These are phyloP conservation scores for Teinopalpus imperialis DNA, from an alignment of 2,888 invertebrate species.

Conservation along the genomic window DNA sequence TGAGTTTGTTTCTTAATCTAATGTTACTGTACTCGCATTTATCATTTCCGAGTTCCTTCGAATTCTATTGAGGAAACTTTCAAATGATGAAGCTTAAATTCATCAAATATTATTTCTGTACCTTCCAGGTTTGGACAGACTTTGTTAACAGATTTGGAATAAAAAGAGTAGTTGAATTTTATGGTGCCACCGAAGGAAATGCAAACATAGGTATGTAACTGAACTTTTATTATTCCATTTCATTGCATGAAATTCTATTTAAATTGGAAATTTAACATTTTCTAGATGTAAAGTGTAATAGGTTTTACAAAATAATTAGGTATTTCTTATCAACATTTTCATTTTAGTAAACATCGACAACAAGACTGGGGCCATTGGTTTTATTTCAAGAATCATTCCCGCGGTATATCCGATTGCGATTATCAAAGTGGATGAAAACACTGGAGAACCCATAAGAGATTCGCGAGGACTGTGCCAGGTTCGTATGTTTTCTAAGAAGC, in stretches of 20 bases:
- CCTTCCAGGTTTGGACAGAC: constrained; percentile 91
- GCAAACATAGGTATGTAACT: constrained; percentile 90
- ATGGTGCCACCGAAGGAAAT: constrained; percentile 99
- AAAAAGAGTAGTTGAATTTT: constrained; percentile 94
- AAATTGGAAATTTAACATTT: no score
- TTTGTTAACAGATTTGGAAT: constrained; percentile 95
- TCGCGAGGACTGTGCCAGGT: constrained; percentile 91
- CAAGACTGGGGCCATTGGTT: constrained; percentile 97
- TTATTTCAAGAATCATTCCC: constrained; percentile 94
- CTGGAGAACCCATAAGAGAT: constrained; percentile 95
- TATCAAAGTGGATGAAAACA: constrained; percentile 93
- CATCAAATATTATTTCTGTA: no score
- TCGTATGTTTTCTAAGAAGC: no score
- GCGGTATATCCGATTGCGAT: constrained; percentile 96
- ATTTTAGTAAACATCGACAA: constrained; percentile 93
- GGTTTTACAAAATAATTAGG: no score
- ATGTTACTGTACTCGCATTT: no score
- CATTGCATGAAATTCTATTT: not conserved
- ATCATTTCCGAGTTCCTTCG: no score
- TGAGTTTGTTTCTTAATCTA: no score
- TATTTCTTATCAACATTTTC: constrained; percentile 1
- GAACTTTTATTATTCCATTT: not conserved
- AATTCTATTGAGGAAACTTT: no score
- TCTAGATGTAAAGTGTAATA: no score
- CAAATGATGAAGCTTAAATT: no score